phyloP scores from a whole-genome alignment of 1,140 invertebrate genomes.

The Cotesia glomerata region DNA sequence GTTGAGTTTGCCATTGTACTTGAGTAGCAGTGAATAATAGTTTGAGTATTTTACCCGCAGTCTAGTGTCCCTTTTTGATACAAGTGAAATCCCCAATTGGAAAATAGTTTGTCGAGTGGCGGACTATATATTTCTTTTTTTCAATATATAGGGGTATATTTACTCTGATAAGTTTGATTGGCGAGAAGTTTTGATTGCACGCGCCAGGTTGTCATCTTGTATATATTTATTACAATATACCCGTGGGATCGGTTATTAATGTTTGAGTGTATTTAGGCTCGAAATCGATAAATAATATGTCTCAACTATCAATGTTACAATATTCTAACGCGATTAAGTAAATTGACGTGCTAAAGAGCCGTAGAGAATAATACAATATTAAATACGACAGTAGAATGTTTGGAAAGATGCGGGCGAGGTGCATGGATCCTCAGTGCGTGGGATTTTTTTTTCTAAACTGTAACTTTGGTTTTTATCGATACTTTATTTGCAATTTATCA shows the following conservation, averaged over 20 bases:
- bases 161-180: not conserved
- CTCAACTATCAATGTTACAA: slow-evolving; percentile 35
- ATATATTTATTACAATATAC: slow-evolving; percentile 55
- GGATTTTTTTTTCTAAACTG: not conserved
- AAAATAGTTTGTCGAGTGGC: slow-evolving; percentile 8
- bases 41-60: slow-evolving; percentile 14
- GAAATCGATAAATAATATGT: slow-evolving; percentile 12
- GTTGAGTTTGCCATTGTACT: not conserved
- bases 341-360: slow-evolving; percentile 52
- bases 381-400: slow-evolving; percentile 2
- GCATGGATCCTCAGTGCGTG: not conserved
- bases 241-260: slow-evolving; percentile 47
- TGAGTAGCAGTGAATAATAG: slow-evolving; percentile 2
- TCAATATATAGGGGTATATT: slow-evolving; percentile 50
- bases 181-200: slow-evolving; percentile 9
- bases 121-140: not conserved
- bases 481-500: not conserved
- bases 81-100: slow-evolving; percentile 17
- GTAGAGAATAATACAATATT: slow-evolving; percentile 23
- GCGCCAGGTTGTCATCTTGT: not conserved
- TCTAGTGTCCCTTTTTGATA: slow-evolving; percentile 28
- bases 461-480: not conserved
- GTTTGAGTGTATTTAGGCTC: slow-evolving; percentile 34
- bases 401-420: slow-evolving; percentile 7
- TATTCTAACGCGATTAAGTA: slow-evolving; percentile 45